Evolutionary conservation across 2,888 invertebrate genomes (phyloP).

Genomic region (Cephus sareptanus): DNA sequence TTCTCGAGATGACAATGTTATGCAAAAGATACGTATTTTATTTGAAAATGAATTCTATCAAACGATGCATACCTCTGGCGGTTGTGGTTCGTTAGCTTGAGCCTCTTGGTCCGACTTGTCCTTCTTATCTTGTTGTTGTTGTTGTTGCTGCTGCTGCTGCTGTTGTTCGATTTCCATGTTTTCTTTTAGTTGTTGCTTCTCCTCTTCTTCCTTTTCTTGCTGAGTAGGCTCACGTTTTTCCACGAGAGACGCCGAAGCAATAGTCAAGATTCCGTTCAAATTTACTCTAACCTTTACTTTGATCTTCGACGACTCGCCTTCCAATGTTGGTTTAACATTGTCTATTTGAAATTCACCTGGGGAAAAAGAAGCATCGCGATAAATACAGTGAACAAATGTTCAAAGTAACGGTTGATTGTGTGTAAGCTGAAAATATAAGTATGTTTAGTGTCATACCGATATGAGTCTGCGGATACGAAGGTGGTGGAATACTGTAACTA

Average conservation of each 20-base stretch:
- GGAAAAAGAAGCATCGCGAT: neutral
- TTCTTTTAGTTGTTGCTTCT: conserved; percentile 56
- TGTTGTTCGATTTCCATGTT: conserved; percentile 62
- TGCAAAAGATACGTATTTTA: too few relatives aligned
- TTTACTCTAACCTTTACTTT: conserved; percentile 96
- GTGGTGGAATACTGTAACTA: conserved; percentile 80
- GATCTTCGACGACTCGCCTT: conserved; percentile 93
- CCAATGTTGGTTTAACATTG: conserved; percentile 86
- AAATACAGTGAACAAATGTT: neutral
- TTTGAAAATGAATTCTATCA: too few relatives aligned
- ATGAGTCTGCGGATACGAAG: conserved; percentile 77
- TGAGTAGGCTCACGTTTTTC: conserved; percentile 71
- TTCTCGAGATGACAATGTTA: too few relatives aligned
- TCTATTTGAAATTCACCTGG: conserved; percentile 81
- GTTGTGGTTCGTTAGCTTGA: conserved; percentile 59
- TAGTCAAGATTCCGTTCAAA: conserved; percentile 90
- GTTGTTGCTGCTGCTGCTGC: conserved; percentile 40
- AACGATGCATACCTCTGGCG: conserved; percentile 53
- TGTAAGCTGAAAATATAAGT: neutral
- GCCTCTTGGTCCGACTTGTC: conserved; percentile 61
- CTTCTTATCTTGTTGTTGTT: conserved; percentile 48
- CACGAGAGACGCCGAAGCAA: conserved; percentile 86
- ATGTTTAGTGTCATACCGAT: conserved; percentile 74
- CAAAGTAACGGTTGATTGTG: neutral
- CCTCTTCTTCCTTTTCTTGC: conserved; percentile 62